These are phyloP conservation scores for Nymphalis urticae DNA, from an alignment of 2,888 invertebrate genomes.

Conservation along the genomic window DNA sequence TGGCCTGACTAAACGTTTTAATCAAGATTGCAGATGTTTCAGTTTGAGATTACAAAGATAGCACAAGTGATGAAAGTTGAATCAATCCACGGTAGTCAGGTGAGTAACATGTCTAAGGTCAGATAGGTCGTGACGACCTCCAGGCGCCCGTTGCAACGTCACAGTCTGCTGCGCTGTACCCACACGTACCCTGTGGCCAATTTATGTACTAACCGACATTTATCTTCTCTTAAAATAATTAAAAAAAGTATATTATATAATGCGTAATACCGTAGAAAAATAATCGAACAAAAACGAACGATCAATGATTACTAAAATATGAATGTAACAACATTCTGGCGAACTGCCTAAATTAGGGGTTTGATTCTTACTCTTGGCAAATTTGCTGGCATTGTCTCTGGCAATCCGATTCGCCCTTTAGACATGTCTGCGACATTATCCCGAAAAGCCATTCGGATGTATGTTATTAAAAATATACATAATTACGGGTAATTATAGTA, in stretches of 20 bases:
- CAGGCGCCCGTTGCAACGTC: constrained; percentile 40
- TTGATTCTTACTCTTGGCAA: constrained; percentile 10
- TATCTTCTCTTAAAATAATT: not conserved
- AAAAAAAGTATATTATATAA: not conserved
- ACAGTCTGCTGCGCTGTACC: constrained; percentile 32
- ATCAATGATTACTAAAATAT: constrained; percentile 7
- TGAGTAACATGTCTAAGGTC: constrained; percentile 45
- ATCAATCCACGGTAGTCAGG: constrained; percentile 32
- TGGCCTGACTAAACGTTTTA: too few species aligned
- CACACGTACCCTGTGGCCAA: constrained; percentile 15
- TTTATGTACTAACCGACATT: not conserved
- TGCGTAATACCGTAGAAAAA: not conserved
- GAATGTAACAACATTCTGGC: not conserved
- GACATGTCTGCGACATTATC: not conserved
- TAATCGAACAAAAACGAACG: not conserved
- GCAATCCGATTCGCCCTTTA: not conserved
- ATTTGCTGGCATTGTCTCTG: not conserved
- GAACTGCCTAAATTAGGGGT: constrained; percentile 7
- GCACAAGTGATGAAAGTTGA: constrained; percentile 12
- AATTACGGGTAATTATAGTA: not conserved
- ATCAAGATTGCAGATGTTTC: not conserved
- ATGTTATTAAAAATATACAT: not conserved
- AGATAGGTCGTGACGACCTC: constrained; percentile 48
- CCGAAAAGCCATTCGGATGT: not conserved
- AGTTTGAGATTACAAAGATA: not conserved